These are phyloP conservation scores for Drosophila subquinaria DNA, from an alignment of 2,888 invertebrate genomes.

Conservation along the genomic window DNA sequence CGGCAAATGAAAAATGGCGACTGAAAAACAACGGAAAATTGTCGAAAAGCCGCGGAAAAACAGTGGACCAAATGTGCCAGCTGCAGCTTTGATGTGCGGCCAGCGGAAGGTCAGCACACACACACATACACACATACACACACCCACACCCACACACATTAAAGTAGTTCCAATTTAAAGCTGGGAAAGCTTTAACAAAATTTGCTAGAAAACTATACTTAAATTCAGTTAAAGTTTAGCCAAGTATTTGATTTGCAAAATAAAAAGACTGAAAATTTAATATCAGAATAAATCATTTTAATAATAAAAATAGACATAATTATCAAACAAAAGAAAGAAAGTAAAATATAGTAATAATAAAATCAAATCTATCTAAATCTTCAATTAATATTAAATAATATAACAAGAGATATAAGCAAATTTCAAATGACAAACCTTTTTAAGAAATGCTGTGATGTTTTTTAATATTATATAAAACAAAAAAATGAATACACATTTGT, in stretches of 20 bases:
- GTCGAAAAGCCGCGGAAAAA: conserved; percentile 43
- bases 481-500: not conserved
- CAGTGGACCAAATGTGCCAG: conserved; percentile 50
- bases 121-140: conserved; percentile 21
- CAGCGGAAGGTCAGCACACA: conserved; percentile 56
- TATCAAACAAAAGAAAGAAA: not conserved
- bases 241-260: not conserved
- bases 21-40: conserved; percentile 56
- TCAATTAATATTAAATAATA: not conserved
- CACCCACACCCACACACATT: conserved; percentile 15
- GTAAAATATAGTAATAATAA: too few relatives aligned
- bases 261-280: not conserved
- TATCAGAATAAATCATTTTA: not conserved
- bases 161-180: conserved; percentile 12
- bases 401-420: not conserved
- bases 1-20: conserved; percentile 75
- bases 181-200: not conserved
- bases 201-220: not conserved
- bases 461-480: not conserved
- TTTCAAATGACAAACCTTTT: not conserved
- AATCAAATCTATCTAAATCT: too few relatives aligned
- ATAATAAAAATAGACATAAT: not conserved
- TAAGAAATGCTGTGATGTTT: not conserved
- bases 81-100: conserved; percentile 65
- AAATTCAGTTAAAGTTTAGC: not conserved